Evolutionary conservation across 2,797 vertebrate species (phyloP), one percentile per base, ranked within the genome.

Genomic region (Labroides dimidiatus): DNA sequence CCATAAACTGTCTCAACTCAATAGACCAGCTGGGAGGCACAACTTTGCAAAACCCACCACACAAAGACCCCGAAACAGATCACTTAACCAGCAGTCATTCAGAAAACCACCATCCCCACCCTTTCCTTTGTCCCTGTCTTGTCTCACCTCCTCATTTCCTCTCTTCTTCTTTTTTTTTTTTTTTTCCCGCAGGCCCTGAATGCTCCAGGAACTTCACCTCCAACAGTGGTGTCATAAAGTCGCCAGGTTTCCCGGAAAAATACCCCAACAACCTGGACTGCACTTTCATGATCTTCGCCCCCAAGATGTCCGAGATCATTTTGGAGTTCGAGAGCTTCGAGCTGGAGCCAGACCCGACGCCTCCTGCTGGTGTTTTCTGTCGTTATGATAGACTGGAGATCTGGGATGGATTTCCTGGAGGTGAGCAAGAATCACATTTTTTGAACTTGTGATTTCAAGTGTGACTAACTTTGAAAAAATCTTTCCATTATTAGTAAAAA

Each of bases 251-350:
- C 88, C 98, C 98, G 0, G 97, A 98, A 90, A 99, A 99, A 83
- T 99, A 99, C 78, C 97, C 97, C 78, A 98, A 99, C 83, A 95
- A 96, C 92, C 93, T 99, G 82, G 97, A 99, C 94, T 99, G 98
- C 89, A 98, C 97, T 47, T 99, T 99, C 11, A 99, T 99, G 95
- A 95, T 99, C 89, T 99, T 99, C 74, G 96, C 98, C 63, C 97
- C 97, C 51, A 98, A 96, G 92, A 97, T 97, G 97, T 96, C 96
- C 0, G 98, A 99, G 92, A 99, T 99, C 87, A 91, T 96, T 72
- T 76, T 99, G 92, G 97, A 99, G 93, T 99, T 99, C 39, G 97
- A 99, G 93, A 98, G 94, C 91, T 99, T 99, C 68, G 97, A 99
- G 89, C 87, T 99, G 85, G 98, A 99, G 85, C 91, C 95, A 0